Conservation (phyloP, 2,113 vertebrate species). For the Lampris megalopsis region DNA sequence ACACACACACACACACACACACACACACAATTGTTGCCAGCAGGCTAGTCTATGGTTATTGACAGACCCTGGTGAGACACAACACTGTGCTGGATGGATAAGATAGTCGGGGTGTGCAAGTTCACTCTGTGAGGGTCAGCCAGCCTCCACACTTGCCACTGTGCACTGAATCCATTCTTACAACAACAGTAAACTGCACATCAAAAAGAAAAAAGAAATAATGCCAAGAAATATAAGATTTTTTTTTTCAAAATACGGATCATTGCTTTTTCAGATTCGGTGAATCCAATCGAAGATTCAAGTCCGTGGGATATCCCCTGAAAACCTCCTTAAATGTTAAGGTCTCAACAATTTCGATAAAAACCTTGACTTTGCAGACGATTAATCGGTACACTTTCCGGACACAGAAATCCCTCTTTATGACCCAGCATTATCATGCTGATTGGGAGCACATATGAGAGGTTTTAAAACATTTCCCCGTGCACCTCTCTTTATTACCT, state of each 20-base stretch:
- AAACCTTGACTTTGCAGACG: no score
- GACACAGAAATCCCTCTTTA: conserved; percentile 1
- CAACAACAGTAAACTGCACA: conserved; percentile 1
- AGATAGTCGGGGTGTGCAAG: conserved; percentile 40
- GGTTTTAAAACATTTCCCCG: background rate
- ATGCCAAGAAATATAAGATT: background rate
- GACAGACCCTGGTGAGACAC: conserved; percentile 53
- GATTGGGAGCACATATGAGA: background rate
- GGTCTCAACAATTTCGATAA: no score
- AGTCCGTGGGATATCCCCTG: background rate
- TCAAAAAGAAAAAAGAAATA: background rate
- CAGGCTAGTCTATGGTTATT: background rate
- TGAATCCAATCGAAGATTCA: no score
- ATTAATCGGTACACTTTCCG: no score
- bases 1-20: conserved; percentile 25
- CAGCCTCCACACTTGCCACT: background rate
- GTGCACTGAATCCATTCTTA: background rate
- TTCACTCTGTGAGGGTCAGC: conserved; percentile 29
- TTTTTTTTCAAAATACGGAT: background rate
- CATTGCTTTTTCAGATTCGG: background rate
- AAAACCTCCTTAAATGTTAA: background rate
- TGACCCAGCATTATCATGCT: background rate
- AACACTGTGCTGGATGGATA: conserved; percentile 47
- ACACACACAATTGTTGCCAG: background rate
- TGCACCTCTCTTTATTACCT: background rate